A percentile compares a stretch with the other conserved stretches of the same genome.
Evolutionary conservation across 1,140 invertebrate genomes (phyloP).

Genomic region (Stratiolaelaps scimitus): DNA sequence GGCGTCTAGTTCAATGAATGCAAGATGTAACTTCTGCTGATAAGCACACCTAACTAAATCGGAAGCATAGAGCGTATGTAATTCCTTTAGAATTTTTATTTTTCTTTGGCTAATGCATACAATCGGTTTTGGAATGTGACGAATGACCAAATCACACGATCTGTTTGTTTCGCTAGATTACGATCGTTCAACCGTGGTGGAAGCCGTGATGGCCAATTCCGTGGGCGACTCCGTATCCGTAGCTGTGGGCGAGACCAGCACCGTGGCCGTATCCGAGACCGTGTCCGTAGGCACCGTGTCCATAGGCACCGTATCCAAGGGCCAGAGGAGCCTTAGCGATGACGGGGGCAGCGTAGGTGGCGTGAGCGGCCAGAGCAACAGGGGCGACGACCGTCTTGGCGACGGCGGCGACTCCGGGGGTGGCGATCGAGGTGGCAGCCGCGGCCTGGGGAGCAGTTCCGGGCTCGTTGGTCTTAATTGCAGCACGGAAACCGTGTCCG

Average conservation of each 20-base stretch:
- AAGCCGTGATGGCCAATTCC: no score
- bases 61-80: no score
- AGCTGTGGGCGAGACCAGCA: neutral
- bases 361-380: neutral
- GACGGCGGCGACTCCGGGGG: neutral
- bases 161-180: no score
- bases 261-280: neutral
- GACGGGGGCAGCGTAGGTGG: neutral
- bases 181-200: no score
- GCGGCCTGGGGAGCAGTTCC: slow-evolving; percentile 33
- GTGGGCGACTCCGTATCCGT: neutral
- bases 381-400: neutral
- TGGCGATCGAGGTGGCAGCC: slow-evolving; percentile 10
- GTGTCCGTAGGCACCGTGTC: neutral
- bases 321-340: slow-evolving; percentile 1
- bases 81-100: no score
- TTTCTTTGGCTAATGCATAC: no score
- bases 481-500: slow-evolving; percentile 37
- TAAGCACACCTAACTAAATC: no score
- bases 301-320: neutral
- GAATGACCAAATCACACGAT: no score
- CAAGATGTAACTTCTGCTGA: no score
- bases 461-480: slow-evolving; percentile 36
- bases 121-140: no score
- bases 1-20: no score